Evolutionary conservation across 2,888 invertebrate species (phyloP).

Genomic region (Altica lythri): DNA sequence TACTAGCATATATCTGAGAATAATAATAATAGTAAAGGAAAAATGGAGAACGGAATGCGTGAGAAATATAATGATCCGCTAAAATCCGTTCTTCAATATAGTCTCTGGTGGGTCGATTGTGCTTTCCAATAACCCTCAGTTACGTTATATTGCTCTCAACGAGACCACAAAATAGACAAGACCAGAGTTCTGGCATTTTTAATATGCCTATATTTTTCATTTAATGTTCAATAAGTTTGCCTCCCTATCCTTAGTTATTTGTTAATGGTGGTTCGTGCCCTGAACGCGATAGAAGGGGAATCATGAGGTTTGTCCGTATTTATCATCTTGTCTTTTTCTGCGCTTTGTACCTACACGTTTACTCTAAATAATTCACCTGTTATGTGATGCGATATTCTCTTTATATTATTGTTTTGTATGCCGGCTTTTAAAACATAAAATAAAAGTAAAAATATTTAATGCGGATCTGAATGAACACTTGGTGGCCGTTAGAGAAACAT

Average conservation of each 20-base stretch:
- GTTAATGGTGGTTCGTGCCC: conserved; percentile 26
- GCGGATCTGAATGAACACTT: too few relatives aligned
- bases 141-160: conserved; percentile 47
- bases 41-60: conserved; percentile 44
- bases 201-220: conserved; percentile 55
- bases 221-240: conserved; percentile 39
- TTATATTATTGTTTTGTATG: neutral
- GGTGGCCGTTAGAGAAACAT: too few relatives aligned
- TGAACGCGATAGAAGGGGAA: conserved; percentile 16
- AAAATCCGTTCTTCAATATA: conserved; percentile 53
- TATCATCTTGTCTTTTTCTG: conserved; percentile 12
- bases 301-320: conserved; percentile 7
- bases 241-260: conserved; percentile 32
- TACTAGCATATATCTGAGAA: too few relatives aligned
- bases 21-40: conserved; percentile 32
- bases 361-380: conserved; percentile 11
- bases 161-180: conserved; percentile 44
- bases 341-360: conserved; percentile 12
- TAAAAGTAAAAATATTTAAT: neutral
- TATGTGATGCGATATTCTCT: neutral
- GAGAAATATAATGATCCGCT: conserved; percentile 53
- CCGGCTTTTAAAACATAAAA: neutral
- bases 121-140: conserved; percentile 34
- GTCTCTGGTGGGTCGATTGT: conserved; percentile 37
- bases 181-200: conserved; percentile 51